Conservation (phyloP, 2,888 invertebrate species). For the Eupithecia subumbrata region DNA sequence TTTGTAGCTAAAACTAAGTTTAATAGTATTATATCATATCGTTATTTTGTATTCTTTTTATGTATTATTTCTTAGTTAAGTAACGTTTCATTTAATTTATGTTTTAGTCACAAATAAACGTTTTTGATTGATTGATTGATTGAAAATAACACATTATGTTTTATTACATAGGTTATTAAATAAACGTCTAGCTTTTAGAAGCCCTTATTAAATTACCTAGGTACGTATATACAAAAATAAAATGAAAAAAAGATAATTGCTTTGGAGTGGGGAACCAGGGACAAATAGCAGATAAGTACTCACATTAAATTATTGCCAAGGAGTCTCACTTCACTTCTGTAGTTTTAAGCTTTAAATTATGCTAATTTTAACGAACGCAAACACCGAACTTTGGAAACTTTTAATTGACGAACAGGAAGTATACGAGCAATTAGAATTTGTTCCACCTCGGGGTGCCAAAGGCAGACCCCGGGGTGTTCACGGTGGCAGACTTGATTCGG, state of each 20-base stretch:
- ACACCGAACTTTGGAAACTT: conserved; percentile 50
- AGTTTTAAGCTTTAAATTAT: conserved; percentile 38
- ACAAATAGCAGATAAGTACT: conserved; percentile 39
- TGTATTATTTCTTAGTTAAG: too few relatives aligned
- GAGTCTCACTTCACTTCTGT: conserved; percentile 33
- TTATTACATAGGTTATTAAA: neutral
- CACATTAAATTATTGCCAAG: conserved; percentile 51
- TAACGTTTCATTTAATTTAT: too few relatives aligned
- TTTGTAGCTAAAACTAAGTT: too few relatives aligned
- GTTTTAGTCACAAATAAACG: too few relatives aligned
- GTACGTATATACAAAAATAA: neutral
- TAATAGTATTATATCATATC: too few relatives aligned
- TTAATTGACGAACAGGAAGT: conserved; percentile 61
- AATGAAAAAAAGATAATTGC: neutral
- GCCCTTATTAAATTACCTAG: neutral
- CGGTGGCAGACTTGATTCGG: conserved; percentile 63
- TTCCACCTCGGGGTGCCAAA: conserved; percentile 61
- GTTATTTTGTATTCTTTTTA: too few relatives aligned
- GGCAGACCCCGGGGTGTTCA: conserved; percentile 62
- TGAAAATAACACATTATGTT: neutral
- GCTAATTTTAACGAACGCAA: conserved; percentile 60
- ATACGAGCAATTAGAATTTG: conserved; percentile 42
- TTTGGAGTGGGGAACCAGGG: neutral
- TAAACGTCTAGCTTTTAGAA: neutral
- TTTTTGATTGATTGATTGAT: too few relatives aligned